A percentile compares a stretch with the other conserved stretches of the same genome.
Conservation (phyloP, 2,797 vertebrate species). For the Mallotus villosus region DNA sequence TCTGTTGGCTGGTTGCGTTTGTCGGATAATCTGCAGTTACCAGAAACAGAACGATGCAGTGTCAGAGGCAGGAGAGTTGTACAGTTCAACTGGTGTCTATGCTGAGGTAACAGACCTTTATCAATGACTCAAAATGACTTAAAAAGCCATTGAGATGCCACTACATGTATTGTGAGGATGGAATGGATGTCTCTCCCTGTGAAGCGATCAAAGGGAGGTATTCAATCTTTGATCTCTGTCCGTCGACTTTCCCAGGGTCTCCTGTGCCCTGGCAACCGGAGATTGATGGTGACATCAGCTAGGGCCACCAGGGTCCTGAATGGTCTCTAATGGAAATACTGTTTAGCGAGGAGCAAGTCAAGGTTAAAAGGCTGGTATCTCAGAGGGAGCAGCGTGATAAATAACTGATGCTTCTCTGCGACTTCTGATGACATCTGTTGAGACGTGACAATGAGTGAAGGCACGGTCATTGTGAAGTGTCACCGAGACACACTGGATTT, state of each 20-base stretch:
- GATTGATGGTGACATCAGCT: conserved; percentile 60
- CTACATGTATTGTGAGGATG: conserved; percentile 3
- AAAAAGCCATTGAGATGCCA: conserved; percentile 1
- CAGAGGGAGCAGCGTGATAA: conserved; percentile 34
- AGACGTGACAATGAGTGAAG: conserved; percentile 30
- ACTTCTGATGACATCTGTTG: conserved; percentile 19
- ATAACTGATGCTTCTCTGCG: not conserved
- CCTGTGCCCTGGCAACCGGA: conserved; percentile 31
- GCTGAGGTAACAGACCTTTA: not conserved
- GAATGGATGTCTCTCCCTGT: conserved; percentile 23
- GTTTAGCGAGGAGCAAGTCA: conserved; percentile 48
- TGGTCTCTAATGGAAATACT: conserved; percentile 50
- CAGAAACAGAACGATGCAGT: not conserved
- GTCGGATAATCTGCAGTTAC: not conserved
- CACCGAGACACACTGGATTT: conserved; percentile 38
- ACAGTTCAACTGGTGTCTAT: not conserved
- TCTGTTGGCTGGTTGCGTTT: not conserved
- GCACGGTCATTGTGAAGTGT: conserved; percentile 26
- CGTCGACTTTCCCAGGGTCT: conserved; percentile 15
- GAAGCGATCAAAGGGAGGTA: conserved; percentile 19
- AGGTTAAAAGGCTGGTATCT: conserved; percentile 60
- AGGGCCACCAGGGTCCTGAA: conserved; percentile 44
- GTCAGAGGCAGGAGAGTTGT: not conserved
- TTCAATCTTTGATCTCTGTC: conserved; percentile 43
- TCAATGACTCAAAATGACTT: not conserved